Evolutionary conservation across 2,113 vertebrate genomes (phyloP), one percentile per base, ranked within the genome.

Genomic region (Salminus brasiliensis): DNA sequence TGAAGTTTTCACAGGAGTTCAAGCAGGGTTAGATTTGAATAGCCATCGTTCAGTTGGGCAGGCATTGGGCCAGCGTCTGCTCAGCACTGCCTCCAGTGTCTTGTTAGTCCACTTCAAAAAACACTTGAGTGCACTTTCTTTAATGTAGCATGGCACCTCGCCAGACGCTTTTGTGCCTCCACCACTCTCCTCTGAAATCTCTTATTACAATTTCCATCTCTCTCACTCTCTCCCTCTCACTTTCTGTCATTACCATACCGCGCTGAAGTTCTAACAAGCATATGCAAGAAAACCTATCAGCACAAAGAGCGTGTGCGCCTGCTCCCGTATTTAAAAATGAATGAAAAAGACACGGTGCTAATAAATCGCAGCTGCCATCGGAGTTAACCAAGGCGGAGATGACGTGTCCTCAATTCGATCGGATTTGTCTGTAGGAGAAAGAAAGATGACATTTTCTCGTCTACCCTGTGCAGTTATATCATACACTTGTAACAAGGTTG

Each of bases 81-180:
- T 72, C 75, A 68, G 72, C 74, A 73, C 72, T 85, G 83, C 65
- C 74, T 82, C 78, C 80, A 32, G 74, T 78, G 81, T 78, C 84
- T 87, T 85, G 80, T 88, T 90, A 90, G 88, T 84, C 84, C 82
- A 83, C 83, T 88, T 80, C 76, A 86, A 29, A 29, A 32, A 81
- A 79, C 49, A 80, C 78, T 85, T 67, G 75, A 90, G 86, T 85
- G 85, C 87, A 89, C 89, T 90, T 90, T 90, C 83, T 89, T 85
- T 91, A 91, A 90, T 91, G 85, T 88, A 85, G 21, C 27, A 52
- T 77, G 76, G 80, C 88, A 83, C 57, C 30, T 16, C 36, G 85
- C 89, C 90, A 89, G 79, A 41, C 74, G 63, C n/a, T 65, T 76
- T 72, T 81, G 43, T 29, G 39, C 30, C 66, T 43, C 53, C 41